These are phyloP conservation scores for Branchipolynoe longqiensis DNA, from an alignment of 2,888 invertebrate genomes.

Conservation along the genomic window DNA sequence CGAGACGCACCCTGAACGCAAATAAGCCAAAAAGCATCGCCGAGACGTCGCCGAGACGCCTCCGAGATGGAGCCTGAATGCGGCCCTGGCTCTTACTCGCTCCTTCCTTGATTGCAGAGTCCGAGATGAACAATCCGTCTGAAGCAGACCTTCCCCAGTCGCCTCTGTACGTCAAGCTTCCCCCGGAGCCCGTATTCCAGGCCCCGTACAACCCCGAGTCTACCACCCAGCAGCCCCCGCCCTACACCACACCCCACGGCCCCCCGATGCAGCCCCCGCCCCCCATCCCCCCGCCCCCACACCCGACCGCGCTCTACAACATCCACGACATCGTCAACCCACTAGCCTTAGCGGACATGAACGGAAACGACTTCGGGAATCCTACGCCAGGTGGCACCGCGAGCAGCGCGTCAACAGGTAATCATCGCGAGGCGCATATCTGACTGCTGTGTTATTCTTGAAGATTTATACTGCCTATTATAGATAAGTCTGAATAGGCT, in stretches of 20 bases:
- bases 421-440: no score
- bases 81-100: no score
- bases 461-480: no score
- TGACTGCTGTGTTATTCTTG: no score
- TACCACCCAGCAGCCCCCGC: not conserved
- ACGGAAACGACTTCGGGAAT: constrained; percentile 49
- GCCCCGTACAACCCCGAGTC: not conserved
- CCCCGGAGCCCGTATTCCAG: constrained; percentile 55
- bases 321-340: constrained; percentile 53
- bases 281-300: constrained; percentile 57
- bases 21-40: no score
- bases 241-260: constrained; percentile 4
- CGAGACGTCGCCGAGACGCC: no score
- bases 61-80: no score
- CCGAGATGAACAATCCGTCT: not conserved
- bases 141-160: constrained; percentile 43
- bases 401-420: not conserved
- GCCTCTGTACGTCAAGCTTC: constrained; percentile 57
- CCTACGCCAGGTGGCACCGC: constrained; percentile 25
- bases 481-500: no score
- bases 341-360: constrained; percentile 21
- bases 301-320: constrained; percentile 45
- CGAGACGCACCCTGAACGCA: no score
- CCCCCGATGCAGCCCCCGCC: constrained; percentile 52
- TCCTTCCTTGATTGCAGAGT: constrained; percentile 21